Base-by-base conservation (phyloP, 2,888 invertebrate genomes). In the Synanthedon tipuliformis region DNA sequence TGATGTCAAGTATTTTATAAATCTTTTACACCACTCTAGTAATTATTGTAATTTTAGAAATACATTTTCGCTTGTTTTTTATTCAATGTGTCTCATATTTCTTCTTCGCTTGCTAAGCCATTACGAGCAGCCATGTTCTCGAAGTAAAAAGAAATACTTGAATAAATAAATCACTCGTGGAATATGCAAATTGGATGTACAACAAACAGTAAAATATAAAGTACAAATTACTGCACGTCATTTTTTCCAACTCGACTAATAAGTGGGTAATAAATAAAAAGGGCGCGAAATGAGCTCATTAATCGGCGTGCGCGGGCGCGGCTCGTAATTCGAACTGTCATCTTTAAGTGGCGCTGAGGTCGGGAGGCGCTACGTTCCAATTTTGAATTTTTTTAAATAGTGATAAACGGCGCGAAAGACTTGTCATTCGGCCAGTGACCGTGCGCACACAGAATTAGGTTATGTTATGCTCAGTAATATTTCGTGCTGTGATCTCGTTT, bases 241-340 rank as follows among this genome's bases (percentile, higher is more conserved):
- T 61, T 60, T 57, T 67, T 69, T 70, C 70, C 61, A 65, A 60
- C 62, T 55, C 64, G 64, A 68, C 71, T 74, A 75, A 78, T 75
- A 73, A 67, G 65, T 64, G 56, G 66, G 65, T 66, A 71, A 80
- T 81, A 80, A 79, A 79, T 81, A 78, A 81, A 75, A 71, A 10
- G 34, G 70, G 66, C 69, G 77, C 75, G 71, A 81, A 83, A 81
- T 77, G 71, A 75, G 77, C 79, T 77, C 81, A 78, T 85, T 85
- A 81, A 77, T 81, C 73, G 68, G 61, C 55, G 56, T 58, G 60
- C 63, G 68, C 68, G 62, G 64, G 70, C 73, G 75, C 71, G 61
- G 61, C 62, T 66, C 73, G 71, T 80, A 78, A 83, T 71, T 81
- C 65, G 65, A 71, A 59, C 77, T 79, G 79, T 79, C 80, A 75